A percentile compares a stretch with the other conserved stretches of the same genome.
phyloP scores from a whole-genome alignment of 35 echinoderm and acorn worm species.

The Ophiothrix spiculata region DNA sequence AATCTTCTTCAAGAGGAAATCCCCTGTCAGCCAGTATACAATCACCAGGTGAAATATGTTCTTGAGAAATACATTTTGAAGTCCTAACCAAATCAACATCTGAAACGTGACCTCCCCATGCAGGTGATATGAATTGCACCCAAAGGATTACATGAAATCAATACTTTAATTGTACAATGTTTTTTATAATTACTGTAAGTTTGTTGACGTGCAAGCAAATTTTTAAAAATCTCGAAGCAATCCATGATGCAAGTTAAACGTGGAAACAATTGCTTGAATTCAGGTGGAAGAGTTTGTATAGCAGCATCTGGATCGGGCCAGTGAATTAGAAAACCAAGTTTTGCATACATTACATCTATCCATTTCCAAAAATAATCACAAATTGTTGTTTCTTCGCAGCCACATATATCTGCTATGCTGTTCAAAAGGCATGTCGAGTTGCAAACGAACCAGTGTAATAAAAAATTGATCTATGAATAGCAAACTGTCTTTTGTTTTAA shows the following conservation, averaged over 20 bases:
- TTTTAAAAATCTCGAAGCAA: constrained; percentile 30
- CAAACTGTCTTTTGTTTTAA: not conserved
- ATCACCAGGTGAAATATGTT: not conserved
- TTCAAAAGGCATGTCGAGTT: constrained; percentile 22
- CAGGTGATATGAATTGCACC: constrained; percentile 23
- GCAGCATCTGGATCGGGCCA: constrained; percentile 14
- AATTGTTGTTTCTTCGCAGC: not conserved
- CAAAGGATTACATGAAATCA: constrained; percentile 6
- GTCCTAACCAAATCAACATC: constrained; percentile 25
- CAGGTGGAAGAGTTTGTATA: constrained; percentile 13
- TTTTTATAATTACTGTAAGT: constrained; percentile 30
- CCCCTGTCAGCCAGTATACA: constrained; percentile 25
- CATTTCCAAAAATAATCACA: constrained; percentile 25
- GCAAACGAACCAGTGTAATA: constrained; percentile 13
- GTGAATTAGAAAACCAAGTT: constrained; percentile 15
- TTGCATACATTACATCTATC: constrained; percentile 28
- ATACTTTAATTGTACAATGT: constrained; percentile 23
- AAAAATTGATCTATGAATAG: constrained; percentile 34
- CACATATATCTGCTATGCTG: not conserved
- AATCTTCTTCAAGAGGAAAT: constrained; percentile 19
- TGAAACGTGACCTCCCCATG: constrained; percentile 26
- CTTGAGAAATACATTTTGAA: not conserved
- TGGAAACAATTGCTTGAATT: constrained; percentile 9
- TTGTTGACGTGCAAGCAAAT: constrained; percentile 15
- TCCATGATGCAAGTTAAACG: constrained; percentile 5